phyloP scores from a whole-genome alignment of 23 tunicate genomes.

The Clavelina lepadiformis region DNA sequence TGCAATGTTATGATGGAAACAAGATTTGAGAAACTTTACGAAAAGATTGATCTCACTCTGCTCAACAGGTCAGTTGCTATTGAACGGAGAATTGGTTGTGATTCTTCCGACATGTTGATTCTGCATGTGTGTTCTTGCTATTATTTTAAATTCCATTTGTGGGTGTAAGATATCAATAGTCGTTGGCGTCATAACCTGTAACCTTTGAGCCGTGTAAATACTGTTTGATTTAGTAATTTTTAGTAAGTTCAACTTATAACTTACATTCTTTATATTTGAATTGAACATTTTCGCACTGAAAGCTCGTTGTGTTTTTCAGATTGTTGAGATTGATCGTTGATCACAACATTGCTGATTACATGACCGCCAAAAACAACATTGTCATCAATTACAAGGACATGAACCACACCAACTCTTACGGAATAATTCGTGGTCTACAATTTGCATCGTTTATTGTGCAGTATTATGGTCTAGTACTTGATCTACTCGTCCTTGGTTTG shows the following conservation, averaged over 20 bases:
- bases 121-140: background rate
- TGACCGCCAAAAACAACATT: constrained; percentile 99
- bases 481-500: constrained; percentile 91
- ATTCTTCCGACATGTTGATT: background rate
- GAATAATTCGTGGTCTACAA: constrained; percentile 95
- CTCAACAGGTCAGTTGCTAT: constrained; percentile 66
- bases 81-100: background rate
- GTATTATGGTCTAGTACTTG: constrained; percentile 97
- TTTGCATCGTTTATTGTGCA: constrained; percentile 99
- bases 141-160: background rate
- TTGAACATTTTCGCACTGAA: no score
- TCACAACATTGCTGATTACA: constrained; percentile 99
- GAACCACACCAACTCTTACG: constrained; percentile 99
- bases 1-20: constrained; percentile 99
- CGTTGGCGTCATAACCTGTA: no score
- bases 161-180: no score
- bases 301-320: constrained; percentile 53
- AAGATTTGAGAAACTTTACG: constrained; percentile 89
- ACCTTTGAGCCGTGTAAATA: background rate
- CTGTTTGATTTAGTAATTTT: no score
- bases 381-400: constrained; percentile 97
- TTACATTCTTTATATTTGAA: no score
- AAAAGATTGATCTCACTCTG: constrained; percentile 89
- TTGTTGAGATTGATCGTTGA: constrained; percentile 97
- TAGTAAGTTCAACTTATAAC: no score